Evolutionary conservation across 2,113 vertebrate genomes (phyloP), one percentile per base, ranked within the genome.

Genomic region (Labrus mixtus): DNA sequence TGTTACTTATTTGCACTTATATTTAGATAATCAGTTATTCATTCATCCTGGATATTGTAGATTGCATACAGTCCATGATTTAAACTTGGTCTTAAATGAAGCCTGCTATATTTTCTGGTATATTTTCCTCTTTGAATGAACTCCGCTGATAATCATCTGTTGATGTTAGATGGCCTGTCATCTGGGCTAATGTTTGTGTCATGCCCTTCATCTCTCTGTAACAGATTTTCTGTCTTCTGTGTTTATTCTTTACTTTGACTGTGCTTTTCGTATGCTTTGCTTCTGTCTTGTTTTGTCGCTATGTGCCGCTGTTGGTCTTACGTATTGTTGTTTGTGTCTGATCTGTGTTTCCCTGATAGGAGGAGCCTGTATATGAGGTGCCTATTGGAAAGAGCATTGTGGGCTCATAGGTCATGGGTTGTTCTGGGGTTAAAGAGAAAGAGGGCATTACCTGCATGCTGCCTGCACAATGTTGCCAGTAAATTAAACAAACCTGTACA

Each of bases 321-420:
- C 63, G 19, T 70, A 66, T 89, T 85, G 68, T 78, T 87, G 63
- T 90, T 75, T 87, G 81, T 87, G 63, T 83, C 66, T 88, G 66
- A 56, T 83, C 85, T 88, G 74, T 83, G 83, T 87, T 83, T 85
- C 51, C 57, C 82, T 83, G 70, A 89, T 93, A 95, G 94, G 94
- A 95, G 89, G 94, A 94, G 88, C 87, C 92, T 68, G 81, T 92
- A 86, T 93, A 93, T 73, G 91, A 95, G 94, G 94, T 95, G 93
- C 90, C 76, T 93, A 68, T 83, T 80, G 62, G 64, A 84, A 61
- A 84, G 70, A 81, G 71, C 55, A 73, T 54, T 62, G 67, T 76
- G 73, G 81, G 84, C 58, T 87, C 62, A 77, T 81, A 79, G 83
- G 69, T 78, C 76, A 79, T 39, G 1, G 70, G 76, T 65, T 53